phyloP scores from a whole-genome alignment of 2,797 vertebrate species.

The Rhinella marina region DNA sequence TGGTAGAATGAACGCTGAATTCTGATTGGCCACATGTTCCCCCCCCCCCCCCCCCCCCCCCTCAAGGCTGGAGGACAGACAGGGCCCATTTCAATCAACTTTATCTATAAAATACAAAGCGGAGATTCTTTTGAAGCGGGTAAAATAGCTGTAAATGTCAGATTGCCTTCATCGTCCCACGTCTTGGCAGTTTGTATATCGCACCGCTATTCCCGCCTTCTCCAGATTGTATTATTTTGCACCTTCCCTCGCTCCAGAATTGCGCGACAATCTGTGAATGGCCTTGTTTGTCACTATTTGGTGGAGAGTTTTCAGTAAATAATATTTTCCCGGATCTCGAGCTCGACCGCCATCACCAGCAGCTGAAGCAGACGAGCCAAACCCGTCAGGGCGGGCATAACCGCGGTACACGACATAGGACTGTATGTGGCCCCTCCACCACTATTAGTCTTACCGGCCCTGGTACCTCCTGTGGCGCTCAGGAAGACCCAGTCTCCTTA shows the following conservation, averaged over 20 bases:
- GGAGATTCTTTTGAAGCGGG: neutral
- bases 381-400: neutral
- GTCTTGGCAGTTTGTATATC: neutral
- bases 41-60: too few relatives aligned
- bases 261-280: constrained; percentile 1
- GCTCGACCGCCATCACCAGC: neutral
- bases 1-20: neutral
- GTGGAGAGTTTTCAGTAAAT: neutral
- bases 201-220: neutral
- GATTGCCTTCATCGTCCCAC: neutral
- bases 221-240: constrained; percentile 29
- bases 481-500: too few relatives aligned
- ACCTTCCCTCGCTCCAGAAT: neutral
- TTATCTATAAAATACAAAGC: constrained; percentile 2
- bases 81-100: constrained; percentile 11
- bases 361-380: neutral
- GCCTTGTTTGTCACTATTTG: neutral
- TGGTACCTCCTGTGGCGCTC: too few relatives aligned
- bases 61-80: neutral
- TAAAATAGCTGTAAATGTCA: neutral
- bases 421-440: neutral
- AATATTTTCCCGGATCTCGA: neutral
- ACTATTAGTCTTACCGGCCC: neutral
- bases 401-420: neutral
- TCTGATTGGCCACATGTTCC: neutral